Base-by-base conservation (phyloP, 2,888 invertebrate genomes). In the Cerastoderma edule region DNA sequence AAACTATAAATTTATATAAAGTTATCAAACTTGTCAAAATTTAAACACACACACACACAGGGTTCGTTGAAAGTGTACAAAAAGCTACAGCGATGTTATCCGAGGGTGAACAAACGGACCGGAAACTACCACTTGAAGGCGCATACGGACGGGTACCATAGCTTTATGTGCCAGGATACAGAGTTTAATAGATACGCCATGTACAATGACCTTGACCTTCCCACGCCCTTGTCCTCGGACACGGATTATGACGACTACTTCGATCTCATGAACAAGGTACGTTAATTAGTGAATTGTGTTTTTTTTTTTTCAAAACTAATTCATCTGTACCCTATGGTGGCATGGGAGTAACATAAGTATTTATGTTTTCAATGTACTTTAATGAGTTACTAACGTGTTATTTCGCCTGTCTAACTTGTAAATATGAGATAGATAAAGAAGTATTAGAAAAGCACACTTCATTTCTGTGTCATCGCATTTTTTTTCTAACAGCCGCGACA, bases 61-160 rank as follows among this genome's bases (percentile, higher is more conserved):
- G 91, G 91, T 0, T 89, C 89, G 6, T 69, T 89, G 24, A 75
- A 83, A 22, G 89, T 91, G 8, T 82, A 88, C 68, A 91, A 91
- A 79, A 91, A 87, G 67, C 78, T 91, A 44, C 80, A 81, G 19
- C 88, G 87, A 64, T 83, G 85, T 30, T 80, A 82, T 54, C 83
- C 89, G 5, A 83, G 83, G 0, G 84, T 88, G 27, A 88, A 86
- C 65, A 81, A 75, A 53, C 78, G 80, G 22, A 88, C 86, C 0
- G 89, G 89, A 0, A 79, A 83, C 35, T 75, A 83, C 56, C 67
- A 66, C 4, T 57, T 74, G 67, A 63, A 60, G 32, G 83, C 85
- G 0, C 78, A 85, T 54, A 78, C 79, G 0, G 78, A 83, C 67
- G 85, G 85, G 0, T 86, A 80, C 69, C 71, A 76, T n/a, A 78